Percentiles rank a stretch among this genome's conserved stretches.
phyloP scores from a whole-genome alignment of 2,888 invertebrate species.

The Eupithecia centaureata region DNA sequence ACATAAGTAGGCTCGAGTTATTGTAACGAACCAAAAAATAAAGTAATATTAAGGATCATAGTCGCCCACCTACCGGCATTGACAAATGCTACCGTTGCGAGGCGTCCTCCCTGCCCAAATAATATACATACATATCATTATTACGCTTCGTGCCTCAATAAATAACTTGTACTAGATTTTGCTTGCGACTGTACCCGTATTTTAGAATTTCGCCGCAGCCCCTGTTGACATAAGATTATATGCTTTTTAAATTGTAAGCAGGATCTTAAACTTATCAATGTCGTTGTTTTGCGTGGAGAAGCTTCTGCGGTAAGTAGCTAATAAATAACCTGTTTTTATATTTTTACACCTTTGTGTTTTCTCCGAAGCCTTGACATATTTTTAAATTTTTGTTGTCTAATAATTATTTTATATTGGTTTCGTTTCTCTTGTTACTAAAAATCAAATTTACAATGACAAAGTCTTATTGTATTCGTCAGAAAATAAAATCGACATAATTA shows the following conservation, averaged over 20 bases:
- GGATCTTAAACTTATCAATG: conserved; percentile 15
- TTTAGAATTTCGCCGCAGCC: conserved; percentile 16
- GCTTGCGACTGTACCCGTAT: conserved; percentile 26
- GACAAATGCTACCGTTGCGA: conserved; percentile 73
- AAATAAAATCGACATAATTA: too few species aligned
- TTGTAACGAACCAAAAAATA: conserved; percentile 71
- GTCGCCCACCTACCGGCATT: conserved; percentile 74
- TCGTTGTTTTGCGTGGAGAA: conserved; percentile 11
- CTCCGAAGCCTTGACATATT: too few species aligned
- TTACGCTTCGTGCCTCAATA: conserved; percentile 71
- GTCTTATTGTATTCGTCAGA: too few species aligned
- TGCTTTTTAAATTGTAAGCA: conserved; percentile 25
- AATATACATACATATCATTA: conserved; percentile 82
- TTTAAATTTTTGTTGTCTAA: too few species aligned
- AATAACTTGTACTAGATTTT: conserved; percentile 53
- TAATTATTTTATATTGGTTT: too few species aligned
- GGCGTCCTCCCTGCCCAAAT: conserved; percentile 70
- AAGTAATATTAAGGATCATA: conserved; percentile 72
- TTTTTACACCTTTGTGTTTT: too few species aligned
- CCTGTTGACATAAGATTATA: conserved; percentile 25
- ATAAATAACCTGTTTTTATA: conserved; percentile 7
- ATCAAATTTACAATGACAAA: too few species aligned
- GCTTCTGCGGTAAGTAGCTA: background rate
- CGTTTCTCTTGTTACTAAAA: too few species aligned
- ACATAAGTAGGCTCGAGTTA: conserved; percentile 60